These are phyloP conservation scores for Mesitornis unicolor DNA, from an alignment of 2,113 vertebrate genomes.

Conservation along the genomic window DNA sequence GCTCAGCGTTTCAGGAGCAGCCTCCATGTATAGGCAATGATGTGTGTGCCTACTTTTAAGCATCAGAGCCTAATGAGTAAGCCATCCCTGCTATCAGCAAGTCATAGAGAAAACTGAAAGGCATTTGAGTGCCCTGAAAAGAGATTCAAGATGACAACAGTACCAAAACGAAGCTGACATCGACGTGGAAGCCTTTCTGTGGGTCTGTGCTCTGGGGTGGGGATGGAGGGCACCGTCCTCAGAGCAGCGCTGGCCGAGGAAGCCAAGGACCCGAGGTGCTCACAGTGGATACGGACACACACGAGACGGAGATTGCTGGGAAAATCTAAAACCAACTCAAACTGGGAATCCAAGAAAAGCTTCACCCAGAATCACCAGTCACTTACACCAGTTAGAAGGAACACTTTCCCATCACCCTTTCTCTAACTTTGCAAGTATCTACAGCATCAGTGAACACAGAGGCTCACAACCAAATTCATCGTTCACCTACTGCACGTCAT, in stretches of 20 bases:
- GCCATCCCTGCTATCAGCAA: neutral
- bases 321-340: neutral
- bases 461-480: neutral
- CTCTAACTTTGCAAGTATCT: neutral
- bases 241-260: fast-evolving
- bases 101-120: neutral
- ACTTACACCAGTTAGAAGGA: neutral
- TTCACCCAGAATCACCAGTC: neutral
- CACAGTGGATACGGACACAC: neutral
- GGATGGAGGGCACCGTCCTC: too few relatives aligned
- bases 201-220: fast-evolving
- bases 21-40: neutral
- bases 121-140: neutral
- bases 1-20: neutral
- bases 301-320: neutral
- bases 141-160: neutral
- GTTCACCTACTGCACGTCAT: fast-evolving
- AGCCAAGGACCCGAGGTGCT: neutral
- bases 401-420: fast-evolving
- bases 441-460: neutral
- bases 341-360: neutral
- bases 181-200: fast-evolving
- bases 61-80: neutral
- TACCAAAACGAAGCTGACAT: neutral
- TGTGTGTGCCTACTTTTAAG: neutral